Conservation (phyloP, 2,113 vertebrate genomes). For the Triplophysa siluroides region DNA sequence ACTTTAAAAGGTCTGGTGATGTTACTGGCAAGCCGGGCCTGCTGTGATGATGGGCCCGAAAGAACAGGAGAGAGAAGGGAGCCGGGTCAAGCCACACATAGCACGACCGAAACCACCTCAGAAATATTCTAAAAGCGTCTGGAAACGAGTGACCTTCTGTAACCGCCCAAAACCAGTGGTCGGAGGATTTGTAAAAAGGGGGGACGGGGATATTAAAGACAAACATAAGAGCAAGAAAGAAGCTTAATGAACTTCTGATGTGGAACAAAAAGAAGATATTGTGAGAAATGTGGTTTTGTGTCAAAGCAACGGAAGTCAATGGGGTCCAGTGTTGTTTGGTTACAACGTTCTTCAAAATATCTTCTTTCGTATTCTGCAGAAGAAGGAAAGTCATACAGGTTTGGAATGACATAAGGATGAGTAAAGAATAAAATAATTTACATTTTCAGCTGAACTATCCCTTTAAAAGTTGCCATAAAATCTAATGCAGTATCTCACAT, state of each 20-base stretch:
- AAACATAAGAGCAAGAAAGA: neutral
- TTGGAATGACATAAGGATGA: too few species aligned
- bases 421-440: too few species aligned
- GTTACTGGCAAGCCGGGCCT: constrained; percentile 65
- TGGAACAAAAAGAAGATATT: neutral
- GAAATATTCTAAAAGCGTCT: constrained; percentile 21
- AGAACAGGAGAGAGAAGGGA: constrained; percentile 62
- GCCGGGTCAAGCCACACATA: constrained; percentile 38
- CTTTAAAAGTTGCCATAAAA: too few species aligned
- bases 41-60: constrained; percentile 65
- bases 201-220: constrained; percentile 14
- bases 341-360: too few species aligned
- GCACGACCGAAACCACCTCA: constrained; percentile 17
- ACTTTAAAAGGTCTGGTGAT: constrained; percentile 74
- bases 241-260: neutral
- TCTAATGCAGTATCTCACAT: too few species aligned
- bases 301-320: too few species aligned
- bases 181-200: neutral
- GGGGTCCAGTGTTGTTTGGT: too few species aligned
- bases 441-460: too few species aligned
- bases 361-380: too few species aligned
- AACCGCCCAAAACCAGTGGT: neutral
- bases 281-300: too few species aligned
- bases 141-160: constrained; percentile 24
- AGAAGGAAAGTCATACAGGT: too few species aligned